These are phyloP conservation scores for Aspiorhynchus laticeps DNA, from an alignment of 2,113 vertebrate species.

Conservation along the genomic window DNA sequence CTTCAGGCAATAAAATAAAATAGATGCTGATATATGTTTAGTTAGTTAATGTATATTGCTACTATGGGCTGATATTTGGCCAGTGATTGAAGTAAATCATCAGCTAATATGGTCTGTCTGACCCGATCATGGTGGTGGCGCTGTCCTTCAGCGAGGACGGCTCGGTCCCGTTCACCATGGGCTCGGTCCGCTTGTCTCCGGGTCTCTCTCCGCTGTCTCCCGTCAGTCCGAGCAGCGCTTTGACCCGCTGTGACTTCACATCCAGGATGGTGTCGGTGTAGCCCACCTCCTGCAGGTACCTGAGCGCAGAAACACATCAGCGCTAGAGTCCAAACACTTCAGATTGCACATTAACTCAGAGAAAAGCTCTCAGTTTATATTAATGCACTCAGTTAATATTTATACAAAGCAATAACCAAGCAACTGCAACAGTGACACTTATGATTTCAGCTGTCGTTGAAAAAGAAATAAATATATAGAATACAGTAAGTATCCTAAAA, in stretches of 20 bases:
- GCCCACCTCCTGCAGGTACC: slow-evolving; percentile 96
- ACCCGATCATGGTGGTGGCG: slow-evolving; percentile 81
- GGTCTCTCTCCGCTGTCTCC: slow-evolving; percentile 84
- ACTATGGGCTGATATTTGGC: too few species aligned
- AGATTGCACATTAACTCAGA: not conserved
- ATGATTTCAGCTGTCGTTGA: not conserved
- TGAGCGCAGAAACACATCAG: slow-evolving; percentile 53
- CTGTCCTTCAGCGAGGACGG: slow-evolving; percentile 80
- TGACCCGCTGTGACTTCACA: slow-evolving; percentile 92
- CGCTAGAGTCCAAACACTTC: not conserved
- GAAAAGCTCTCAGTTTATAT: not conserved
- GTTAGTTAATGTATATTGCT: too few species aligned
- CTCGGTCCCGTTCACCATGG: slow-evolving; percentile 91
- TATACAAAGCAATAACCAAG: not conserved
- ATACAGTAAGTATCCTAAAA: not conserved
- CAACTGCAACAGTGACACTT: not conserved
- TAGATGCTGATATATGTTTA: too few species aligned
- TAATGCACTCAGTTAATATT: not conserved
- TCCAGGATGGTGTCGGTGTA: slow-evolving; percentile 95
- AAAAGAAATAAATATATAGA: too few species aligned
- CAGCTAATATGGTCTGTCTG: slow-evolving; percentile 53
- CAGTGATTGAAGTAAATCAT: too few species aligned
- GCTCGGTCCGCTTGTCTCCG: slow-evolving; percentile 82
- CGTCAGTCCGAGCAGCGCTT: slow-evolving; percentile 87
- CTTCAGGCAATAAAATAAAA: too few species aligned